phyloP scores from a whole-genome alignment of 2,113 vertebrate genomes.

The Alouatta palliata region DNA sequence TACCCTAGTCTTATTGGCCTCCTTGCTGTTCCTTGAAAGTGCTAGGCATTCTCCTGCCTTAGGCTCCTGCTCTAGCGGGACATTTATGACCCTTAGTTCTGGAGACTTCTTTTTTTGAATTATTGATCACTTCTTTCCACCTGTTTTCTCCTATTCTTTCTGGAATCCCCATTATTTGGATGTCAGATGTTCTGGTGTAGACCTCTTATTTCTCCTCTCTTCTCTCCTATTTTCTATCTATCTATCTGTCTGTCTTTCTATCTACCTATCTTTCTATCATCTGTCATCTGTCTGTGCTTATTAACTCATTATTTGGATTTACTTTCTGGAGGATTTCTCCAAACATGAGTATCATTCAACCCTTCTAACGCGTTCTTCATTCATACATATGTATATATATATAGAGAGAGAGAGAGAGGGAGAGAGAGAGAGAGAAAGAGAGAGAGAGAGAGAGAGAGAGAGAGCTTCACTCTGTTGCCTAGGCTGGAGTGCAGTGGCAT shows the following conservation, averaged over 20 bases:
- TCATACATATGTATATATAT: neutral
- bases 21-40: conserved; percentile 8
- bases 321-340: neutral
- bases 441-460: too few relatives aligned
- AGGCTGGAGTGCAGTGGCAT: too few relatives aligned
- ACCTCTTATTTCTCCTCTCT: neutral
- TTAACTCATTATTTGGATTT: neutral
- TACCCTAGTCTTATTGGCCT: neutral
- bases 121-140: neutral
- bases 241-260: neutral
- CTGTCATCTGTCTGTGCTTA: neutral
- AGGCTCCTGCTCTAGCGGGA: neutral
- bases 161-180: neutral
- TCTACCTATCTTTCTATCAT: too few relatives aligned
- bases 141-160: neutral
- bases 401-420: too few relatives aligned
- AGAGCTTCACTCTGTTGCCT: too few relatives aligned
- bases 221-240: neutral
- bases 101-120: neutral
- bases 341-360: neutral
- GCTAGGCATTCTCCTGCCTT: neutral
- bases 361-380: neutral
- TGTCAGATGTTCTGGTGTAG: neutral
- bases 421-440: too few relatives aligned
- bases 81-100: neutral